A percentile compares a stretch with the other conserved stretches of the same genome.
Conservation (phyloP, 2,888 invertebrate species). For the Acrobeloides nanus region DNA sequence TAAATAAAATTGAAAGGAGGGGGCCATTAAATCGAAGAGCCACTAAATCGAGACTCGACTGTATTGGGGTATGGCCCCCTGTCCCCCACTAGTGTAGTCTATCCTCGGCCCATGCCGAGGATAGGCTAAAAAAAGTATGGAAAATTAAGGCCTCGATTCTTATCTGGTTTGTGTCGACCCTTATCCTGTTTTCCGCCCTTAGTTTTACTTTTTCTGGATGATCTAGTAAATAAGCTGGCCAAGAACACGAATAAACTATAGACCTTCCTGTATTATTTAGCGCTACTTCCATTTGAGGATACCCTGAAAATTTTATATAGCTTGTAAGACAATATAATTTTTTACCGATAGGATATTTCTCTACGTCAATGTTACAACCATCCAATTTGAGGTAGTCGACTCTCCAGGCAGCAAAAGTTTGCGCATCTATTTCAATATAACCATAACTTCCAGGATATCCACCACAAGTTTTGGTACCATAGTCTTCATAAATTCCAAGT, state of each 20-base stretch:
- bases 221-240: conserved; percentile 7
- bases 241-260: conserved; percentile 60
- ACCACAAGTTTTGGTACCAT: conserved; percentile 90
- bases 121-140: too few relatives aligned
- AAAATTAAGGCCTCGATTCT: too few relatives aligned
- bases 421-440: conserved; percentile 75
- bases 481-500: conserved; percentile 95
- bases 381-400: conserved; percentile 95
- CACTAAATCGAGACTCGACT: too few relatives aligned
- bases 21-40: neutral
- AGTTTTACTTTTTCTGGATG: conserved; percentile 4
- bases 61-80: too few relatives aligned
- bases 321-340: too few relatives aligned
- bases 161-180: too few relatives aligned
- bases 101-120: too few relatives aligned
- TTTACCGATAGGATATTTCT: conserved; percentile 54
- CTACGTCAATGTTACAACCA: conserved; percentile 84
- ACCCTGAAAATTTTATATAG: too few relatives aligned
- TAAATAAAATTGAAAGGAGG: too few relatives aligned
- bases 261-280: conserved; percentile 81
- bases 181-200: too few relatives aligned
- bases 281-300: conserved; percentile 81
- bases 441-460: conserved; percentile 90
- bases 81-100: too few relatives aligned
- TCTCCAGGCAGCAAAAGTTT: conserved; percentile 83